A percentile compares a stretch with the other conserved stretches of the same genome.
These are phyloP conservation scores for Pinctada fucata DNA, from an alignment of 2,888 invertebrate species.

Conservation along the genomic window DNA sequence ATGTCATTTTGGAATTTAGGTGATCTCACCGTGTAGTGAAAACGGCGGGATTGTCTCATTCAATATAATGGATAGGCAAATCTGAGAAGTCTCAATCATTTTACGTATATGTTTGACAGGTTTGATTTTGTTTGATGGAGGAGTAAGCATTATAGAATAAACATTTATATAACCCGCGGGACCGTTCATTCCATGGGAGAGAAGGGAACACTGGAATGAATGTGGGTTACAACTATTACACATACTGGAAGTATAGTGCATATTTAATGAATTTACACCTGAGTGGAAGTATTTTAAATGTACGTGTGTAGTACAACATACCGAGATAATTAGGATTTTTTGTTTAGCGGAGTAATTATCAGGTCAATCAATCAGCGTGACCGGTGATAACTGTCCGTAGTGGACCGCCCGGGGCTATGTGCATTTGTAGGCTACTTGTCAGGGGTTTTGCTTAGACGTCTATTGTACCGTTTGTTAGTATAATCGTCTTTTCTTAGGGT, in stretches of 20 bases:
- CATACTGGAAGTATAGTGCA: neutral
- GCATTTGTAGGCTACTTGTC: neutral
- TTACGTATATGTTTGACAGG: too few species aligned
- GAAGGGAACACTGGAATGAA: too few species aligned
- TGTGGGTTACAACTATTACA: too few species aligned
- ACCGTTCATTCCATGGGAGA: too few species aligned
- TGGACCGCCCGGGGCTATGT: neutral
- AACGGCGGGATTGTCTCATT: too few species aligned
- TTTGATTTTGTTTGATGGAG: too few species aligned
- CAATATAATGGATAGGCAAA: too few species aligned
- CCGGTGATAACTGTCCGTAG: neutral
- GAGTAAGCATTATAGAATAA: too few species aligned
- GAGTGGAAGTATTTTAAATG: neutral
- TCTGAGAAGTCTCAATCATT: too few species aligned
- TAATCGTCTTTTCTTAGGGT: neutral
- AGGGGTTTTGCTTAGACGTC: neutral
- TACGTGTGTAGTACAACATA: neutral
- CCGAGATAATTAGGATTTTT: neutral
- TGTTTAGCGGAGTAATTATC: neutral
- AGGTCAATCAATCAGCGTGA: slow-evolving; percentile 1
- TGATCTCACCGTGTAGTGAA: too few species aligned
- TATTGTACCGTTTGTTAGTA: neutral
- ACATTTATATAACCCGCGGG: too few species aligned
- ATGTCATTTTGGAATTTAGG: too few species aligned
- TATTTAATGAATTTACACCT: neutral